phyloP scores from a whole-genome alignment of 35 echinoderm and acorn worm genomes.

The Amphiura filiformis region DNA sequence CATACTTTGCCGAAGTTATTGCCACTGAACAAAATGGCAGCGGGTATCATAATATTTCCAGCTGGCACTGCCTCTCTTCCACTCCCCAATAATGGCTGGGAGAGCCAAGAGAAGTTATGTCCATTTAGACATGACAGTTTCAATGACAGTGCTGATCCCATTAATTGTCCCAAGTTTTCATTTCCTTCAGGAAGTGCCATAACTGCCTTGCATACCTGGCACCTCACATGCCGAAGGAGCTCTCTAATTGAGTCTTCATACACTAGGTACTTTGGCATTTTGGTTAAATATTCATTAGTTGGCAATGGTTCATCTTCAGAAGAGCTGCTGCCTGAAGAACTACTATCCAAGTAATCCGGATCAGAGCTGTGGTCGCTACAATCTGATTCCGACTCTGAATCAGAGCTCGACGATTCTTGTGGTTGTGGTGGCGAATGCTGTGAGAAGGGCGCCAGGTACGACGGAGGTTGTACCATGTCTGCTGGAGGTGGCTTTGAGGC shows the following conservation, averaged over 20 bases:
- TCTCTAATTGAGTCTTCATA: conserved; percentile 23
- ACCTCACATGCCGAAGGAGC: conserved; percentile 5
- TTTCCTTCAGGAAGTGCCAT: not conserved
- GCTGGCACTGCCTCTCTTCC: not conserved
- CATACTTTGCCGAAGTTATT: conserved; percentile 7
- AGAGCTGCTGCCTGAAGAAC: no score
- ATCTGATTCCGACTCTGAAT: no score
- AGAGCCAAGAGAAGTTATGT: conserved; percentile 20
- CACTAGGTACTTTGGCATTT: not conserved
- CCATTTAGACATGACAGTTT: not conserved
- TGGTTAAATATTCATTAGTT: no score
- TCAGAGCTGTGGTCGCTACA: no score
- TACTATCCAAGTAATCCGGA: no score
- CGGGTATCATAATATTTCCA: conserved; percentile 30
- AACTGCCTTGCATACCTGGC: not conserved
- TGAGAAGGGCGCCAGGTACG: no score
- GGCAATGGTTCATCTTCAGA: no score
- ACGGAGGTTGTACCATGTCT: no score
- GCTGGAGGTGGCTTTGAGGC: no score
- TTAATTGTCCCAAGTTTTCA: not conserved
- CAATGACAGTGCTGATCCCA: conserved; percentile 10
- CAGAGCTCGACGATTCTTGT: no score
- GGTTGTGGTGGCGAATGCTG: no score
- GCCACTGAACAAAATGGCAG: conserved; percentile 46
- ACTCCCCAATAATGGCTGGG: conserved; percentile 22